A percentile compares a stretch with the other conserved stretches of the same genome.
phyloP scores from a whole-genome alignment of 2,888 invertebrate genomes.

The Anthrax anthrax region DNA sequence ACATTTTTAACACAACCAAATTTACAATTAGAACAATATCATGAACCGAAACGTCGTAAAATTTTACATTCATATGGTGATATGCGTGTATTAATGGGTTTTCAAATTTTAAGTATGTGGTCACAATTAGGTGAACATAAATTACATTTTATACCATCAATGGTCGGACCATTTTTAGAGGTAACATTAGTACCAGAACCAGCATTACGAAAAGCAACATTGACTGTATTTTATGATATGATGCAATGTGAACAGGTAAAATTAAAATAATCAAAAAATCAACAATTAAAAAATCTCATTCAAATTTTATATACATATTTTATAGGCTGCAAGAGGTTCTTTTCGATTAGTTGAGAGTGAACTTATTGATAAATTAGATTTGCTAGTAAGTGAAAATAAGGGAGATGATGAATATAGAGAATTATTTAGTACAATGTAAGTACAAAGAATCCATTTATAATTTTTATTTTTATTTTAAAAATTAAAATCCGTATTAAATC shows the following conservation, averaged over 20 bases:
- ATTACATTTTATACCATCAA: conserved; percentile 75
- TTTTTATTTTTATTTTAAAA: conserved; percentile 2
- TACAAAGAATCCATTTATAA: conserved; percentile 19
- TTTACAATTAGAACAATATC: conserved; percentile 65
- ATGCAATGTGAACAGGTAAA: conserved; percentile 74
- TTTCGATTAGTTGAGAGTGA: conserved; percentile 87
- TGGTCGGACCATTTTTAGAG: conserved; percentile 87
- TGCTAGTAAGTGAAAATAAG: conserved; percentile 82
- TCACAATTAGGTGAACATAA: conserved; percentile 77
- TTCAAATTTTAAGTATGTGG: conserved; percentile 86
- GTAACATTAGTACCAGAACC: conserved; percentile 81
- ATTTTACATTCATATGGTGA: conserved; percentile 69
- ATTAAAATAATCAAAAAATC: neutral
- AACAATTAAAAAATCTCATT: too few species aligned
- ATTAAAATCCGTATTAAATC: neutral
- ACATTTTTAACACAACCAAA: conserved; percentile 67
- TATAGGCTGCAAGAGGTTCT: conserved; percentile 54
- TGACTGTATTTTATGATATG: conserved; percentile 88
- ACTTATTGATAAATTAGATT: conserved; percentile 84
- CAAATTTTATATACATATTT: too few species aligned
- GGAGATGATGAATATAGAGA: conserved; percentile 87
- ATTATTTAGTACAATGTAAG: conserved; percentile 93
- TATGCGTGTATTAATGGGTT: conserved; percentile 85
- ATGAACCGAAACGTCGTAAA: conserved; percentile 63
- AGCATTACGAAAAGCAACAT: conserved; percentile 71